A percentile compares a stretch with the other conserved stretches of the same genome.
Evolutionary conservation across 1,140 invertebrate species (phyloP).

Genomic region (Brachionus plicatilis): DNA sequence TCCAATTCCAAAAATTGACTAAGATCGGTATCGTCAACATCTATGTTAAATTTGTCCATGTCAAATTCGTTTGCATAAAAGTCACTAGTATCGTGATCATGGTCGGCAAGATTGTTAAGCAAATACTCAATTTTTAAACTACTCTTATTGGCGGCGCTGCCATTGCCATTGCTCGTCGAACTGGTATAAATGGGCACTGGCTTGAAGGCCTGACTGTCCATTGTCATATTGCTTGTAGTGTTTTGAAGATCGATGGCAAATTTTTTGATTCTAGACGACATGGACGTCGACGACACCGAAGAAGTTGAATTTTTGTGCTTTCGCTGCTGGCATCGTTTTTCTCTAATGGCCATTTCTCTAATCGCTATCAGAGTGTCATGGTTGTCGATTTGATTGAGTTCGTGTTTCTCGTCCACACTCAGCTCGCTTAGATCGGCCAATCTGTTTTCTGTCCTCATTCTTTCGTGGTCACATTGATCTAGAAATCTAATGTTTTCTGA

Average conservation of each 20-base stretch:
- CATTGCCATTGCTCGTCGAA: background rate
- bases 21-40: background rate
- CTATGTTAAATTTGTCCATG: background rate
- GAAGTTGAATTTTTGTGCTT: conserved; percentile 37
- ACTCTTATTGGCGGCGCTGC: background rate
- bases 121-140: background rate
- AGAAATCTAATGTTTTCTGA: background rate
- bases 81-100: background rate
- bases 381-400: background rate
- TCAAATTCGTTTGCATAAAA: background rate
- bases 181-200: background rate
- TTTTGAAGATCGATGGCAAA: conserved; percentile 34
- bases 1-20: conserved; percentile 16
- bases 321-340: background rate
- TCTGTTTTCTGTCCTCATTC: background rate
- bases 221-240: background rate
- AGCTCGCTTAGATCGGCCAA: background rate
- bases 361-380: background rate
- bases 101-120: background rate
- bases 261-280: conserved; percentile 27
- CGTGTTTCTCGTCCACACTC: background rate
- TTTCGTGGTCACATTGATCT: background rate
- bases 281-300: background rate
- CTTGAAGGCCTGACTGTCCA: background rate
- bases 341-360: conserved; percentile 29